A percentile compares a stretch with the other conserved stretches of the same genome.
These are phyloP conservation scores for Tenrec ecaudatus DNA, from an alignment of 2,113 vertebrate species.

Conservation along the genomic window DNA sequence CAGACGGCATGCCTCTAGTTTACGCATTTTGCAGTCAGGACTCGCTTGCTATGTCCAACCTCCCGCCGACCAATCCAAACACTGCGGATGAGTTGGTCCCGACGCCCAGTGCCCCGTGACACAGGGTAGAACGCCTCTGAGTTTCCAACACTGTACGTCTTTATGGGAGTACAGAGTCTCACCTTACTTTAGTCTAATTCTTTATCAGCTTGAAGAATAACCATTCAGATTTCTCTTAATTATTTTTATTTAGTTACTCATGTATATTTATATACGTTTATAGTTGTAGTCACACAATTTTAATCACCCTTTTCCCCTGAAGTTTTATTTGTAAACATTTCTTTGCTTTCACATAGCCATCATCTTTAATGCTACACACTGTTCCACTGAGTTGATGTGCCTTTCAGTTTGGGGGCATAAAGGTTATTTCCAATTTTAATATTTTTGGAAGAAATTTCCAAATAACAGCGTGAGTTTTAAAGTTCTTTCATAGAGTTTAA, in stretches of 20 bases:
- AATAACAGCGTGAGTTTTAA: neutral
- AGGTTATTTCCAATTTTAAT: constrained; percentile 13
- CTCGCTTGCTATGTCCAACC: too few relatives aligned
- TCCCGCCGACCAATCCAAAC: too few relatives aligned
- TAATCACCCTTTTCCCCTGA: too few relatives aligned
- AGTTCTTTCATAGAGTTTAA: neutral
- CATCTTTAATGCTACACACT: neutral
- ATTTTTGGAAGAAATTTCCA: constrained; percentile 36
- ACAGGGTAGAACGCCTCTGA: too few relatives aligned
- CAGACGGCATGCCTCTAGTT: neutral
- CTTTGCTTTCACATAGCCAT: neutral
- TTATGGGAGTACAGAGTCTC: neutral
- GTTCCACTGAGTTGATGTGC: too few relatives aligned
- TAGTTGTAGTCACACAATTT: neutral
- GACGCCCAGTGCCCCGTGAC: too few relatives aligned
- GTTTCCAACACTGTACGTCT: too few relatives aligned
- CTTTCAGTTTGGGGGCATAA: neutral
- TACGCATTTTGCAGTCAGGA: constrained; percentile 30
- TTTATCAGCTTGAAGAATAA: neutral
- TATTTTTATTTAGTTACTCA: constrained; percentile 20
- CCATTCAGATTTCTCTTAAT: neutral
- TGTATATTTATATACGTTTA: constrained; percentile 15
- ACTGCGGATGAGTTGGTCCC: too few relatives aligned
- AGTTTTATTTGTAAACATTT: neutral
- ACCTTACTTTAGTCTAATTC: neutral